Evolutionary conservation across 2,888 invertebrate genomes (phyloP), one percentile per base, ranked within the genome.

Genomic region (Ormyrus nitidulus): DNA sequence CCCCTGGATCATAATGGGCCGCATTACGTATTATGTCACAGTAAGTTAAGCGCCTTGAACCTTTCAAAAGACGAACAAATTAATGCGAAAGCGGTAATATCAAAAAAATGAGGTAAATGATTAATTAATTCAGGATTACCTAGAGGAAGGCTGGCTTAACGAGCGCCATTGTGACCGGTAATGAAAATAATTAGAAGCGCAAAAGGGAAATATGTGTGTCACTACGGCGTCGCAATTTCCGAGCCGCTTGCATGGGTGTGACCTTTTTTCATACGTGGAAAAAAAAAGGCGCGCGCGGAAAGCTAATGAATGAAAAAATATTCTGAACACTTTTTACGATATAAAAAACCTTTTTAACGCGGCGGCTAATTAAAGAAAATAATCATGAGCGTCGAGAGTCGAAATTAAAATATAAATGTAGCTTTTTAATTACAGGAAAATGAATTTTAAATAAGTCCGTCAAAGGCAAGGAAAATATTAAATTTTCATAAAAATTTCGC

Each of bases 131-230:
- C 61, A 9, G 62, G 70, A 75, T 77, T 75, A 65, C 44, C 66
- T 54, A 13, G 13, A 59, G 76, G 53, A 59, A 71, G 69, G 10
- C 13, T 58, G 49, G 69, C 70, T 76, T 73, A 73, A 79, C 65
- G 76, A 79, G 79, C 9, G 53, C 59, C 76, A 81, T 79, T 81
- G 77, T 73, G 65, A 51, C n/a, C 58, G 49, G 73, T 77, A 81
- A 79, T 81, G 65, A 72, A 77, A 73, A 70, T 77, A 79, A 79
- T 79, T 79, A 81, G 61, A 61, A 13, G 62, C 44, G 34, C 48
- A 13, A 48, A 64, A 46, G 34, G 8, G 61, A 59, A 68, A 72
- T 58, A 75, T 79, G 70, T 75, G 75, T 79, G 79, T 75, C 79
- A 74, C 51, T 34, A 19, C 62, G n/a, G 49, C 65, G 7, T 49